Conservation (phyloP, 2,113 vertebrate species). For the Pluvialis apricaria region DNA sequence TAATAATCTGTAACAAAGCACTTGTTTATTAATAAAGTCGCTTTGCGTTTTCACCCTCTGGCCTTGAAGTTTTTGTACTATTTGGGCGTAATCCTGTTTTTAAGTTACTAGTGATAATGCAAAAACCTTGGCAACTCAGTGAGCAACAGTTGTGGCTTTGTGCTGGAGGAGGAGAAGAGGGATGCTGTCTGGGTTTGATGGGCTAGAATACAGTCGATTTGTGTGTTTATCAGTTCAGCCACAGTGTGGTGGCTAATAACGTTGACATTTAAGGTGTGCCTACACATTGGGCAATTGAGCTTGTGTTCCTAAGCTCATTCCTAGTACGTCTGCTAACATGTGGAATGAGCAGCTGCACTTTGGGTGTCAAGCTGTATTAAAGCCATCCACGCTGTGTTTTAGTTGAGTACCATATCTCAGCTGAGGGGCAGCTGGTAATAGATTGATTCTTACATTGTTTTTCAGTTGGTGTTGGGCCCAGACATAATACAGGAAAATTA, state of each 20-base stretch:
- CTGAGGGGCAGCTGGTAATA: not conserved
- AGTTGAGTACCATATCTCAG: not conserved
- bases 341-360: slow-evolving; percentile 6
- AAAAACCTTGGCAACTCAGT: not conserved
- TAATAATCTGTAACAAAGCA: not conserved
- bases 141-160: not conserved
- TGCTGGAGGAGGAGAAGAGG: slow-evolving; percentile 1
- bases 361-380: not conserved
- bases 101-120: not conserved
- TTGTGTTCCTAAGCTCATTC: not conserved
- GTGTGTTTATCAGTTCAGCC: not conserved
- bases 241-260: not conserved
- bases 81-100: not conserved
- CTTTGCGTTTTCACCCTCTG: not conserved
- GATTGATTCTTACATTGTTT: not conserved
- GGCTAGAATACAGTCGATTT: not conserved
- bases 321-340: not conserved
- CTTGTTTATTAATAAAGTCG: not conserved
- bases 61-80: not conserved
- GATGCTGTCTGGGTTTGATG: not conserved
- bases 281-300: not conserved
- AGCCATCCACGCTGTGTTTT: not conserved
- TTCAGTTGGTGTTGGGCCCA: not conserved
- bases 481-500: not conserved
- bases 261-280: not conserved